phyloP scores from a whole-genome alignment of 92 coral and sea anemone species.

The Epizoanthus scotinus region DNA sequence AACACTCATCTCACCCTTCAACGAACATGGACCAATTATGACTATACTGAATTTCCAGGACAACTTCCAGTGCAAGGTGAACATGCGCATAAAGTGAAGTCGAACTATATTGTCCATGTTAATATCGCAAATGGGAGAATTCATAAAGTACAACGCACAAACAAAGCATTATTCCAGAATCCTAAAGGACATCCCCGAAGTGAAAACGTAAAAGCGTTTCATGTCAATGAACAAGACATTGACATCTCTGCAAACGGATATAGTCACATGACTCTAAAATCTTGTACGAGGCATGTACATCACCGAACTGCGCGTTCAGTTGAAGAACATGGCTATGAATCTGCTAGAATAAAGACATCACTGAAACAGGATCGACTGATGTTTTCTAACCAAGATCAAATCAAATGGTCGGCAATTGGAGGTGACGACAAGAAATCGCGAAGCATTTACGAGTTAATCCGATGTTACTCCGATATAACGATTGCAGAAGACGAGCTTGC shows the following conservation, averaged over 20 bases:
- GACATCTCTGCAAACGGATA: constrained; percentile 83
- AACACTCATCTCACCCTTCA: constrained; percentile 64
- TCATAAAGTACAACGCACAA: constrained; percentile 61
- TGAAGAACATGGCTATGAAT: constrained; percentile 21
- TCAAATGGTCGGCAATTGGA: constrained; percentile 73
- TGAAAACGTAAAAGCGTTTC: constrained; percentile 64
- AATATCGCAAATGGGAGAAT: constrained; percentile 62
- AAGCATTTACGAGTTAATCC: constrained; percentile 80
- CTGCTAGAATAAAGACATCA: constrained; percentile 15
- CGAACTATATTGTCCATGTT: constrained; percentile 59
- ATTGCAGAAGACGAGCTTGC: constrained; percentile 77
- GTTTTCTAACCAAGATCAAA: constrained; percentile 62
- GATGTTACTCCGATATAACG: constrained; percentile 80
- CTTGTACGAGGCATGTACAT: constrained; percentile 42
- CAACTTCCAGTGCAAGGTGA: constrained; percentile 75
- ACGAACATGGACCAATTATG: constrained; percentile 78
- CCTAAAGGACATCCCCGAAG: constrained; percentile 72
- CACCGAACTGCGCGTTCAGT: constrained; percentile 50
- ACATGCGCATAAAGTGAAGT: constrained; percentile 62
- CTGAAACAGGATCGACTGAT: constrained; percentile 70
- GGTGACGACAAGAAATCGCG: constrained; percentile 63
- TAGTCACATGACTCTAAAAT: constrained; percentile 66
- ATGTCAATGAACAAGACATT: constrained; percentile 71
- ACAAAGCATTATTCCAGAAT: constrained; percentile 56
- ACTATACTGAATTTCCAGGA: constrained; percentile 74